These are phyloP conservation scores for Sclerurus mexicanus DNA, from an alignment of 2,113 vertebrate genomes.

Conservation along the genomic window DNA sequence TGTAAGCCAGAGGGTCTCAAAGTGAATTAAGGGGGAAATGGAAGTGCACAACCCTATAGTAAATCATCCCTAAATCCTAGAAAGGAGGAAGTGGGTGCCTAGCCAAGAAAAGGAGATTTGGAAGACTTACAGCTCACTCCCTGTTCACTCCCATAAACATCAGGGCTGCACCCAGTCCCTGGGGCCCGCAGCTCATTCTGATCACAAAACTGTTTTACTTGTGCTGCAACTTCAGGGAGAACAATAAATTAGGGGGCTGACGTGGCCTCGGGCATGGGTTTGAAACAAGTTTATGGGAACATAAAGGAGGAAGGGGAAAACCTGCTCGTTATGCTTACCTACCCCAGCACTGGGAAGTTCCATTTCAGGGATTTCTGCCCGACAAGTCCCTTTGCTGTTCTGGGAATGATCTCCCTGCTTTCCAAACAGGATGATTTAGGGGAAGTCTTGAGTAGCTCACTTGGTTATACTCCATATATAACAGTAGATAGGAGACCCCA, in stretches of 20 bases:
- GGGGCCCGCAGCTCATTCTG: neutral
- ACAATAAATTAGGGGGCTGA: neutral
- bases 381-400: neutral
- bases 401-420: neutral
- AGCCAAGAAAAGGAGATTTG: neutral
- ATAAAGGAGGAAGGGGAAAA: neutral
- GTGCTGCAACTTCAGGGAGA: neutral
- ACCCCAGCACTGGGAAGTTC: neutral
- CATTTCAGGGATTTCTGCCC: neutral
- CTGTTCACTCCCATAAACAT: neutral
- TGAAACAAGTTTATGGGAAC: neutral
- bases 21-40: neutral
- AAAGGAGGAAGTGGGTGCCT: neutral
- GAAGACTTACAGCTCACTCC: neutral
- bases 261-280: fast-evolving
- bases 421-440: neutral
- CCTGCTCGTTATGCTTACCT: neutral
- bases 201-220: neutral
- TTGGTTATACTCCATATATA: neutral
- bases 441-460: neutral
- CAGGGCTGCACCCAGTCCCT: neutral
- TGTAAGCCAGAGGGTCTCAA: neutral
- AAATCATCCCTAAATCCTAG: neutral
- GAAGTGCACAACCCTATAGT: neutral
- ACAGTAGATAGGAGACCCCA: neutral